These are phyloP conservation scores for Torymus auratus DNA, from an alignment of 2,888 invertebrate species.

Conservation along the genomic window DNA sequence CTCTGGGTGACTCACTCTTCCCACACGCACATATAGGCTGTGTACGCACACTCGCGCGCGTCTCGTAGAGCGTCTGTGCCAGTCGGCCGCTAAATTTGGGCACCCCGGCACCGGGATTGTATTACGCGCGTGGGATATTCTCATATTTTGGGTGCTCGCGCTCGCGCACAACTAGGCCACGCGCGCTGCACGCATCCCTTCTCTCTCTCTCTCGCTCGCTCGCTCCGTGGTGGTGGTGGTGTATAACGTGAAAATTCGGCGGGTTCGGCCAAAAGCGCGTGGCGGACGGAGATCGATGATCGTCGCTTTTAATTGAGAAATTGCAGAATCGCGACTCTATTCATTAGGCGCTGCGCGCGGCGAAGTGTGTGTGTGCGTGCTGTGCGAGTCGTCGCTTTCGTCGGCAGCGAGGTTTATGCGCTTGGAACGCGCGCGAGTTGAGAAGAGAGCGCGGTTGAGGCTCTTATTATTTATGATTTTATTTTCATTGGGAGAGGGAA, in stretches of 20 bases:
- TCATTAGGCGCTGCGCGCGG: neutral
- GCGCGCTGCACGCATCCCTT: neutral
- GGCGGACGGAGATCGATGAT: slow-evolving; percentile 41
- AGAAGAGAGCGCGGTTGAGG: too few relatives aligned
- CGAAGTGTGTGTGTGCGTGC: too few relatives aligned
- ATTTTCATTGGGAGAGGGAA: too few relatives aligned
- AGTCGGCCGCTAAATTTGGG: slow-evolving; percentile 75
- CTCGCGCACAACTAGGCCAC: slow-evolving; percentile 55
- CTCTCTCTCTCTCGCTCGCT: slow-evolving; percentile 16
- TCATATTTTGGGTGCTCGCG: slow-evolving; percentile 59
- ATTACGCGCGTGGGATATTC: slow-evolving; percentile 74
- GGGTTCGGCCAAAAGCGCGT: neutral
- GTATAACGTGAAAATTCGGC: neutral
- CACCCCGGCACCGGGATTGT: slow-evolving; percentile 73
- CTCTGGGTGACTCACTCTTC: too few relatives aligned
- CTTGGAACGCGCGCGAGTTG: too few relatives aligned
- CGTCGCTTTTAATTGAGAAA: slow-evolving; percentile 44
- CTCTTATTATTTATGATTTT: too few relatives aligned
- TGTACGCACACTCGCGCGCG: slow-evolving; percentile 45
- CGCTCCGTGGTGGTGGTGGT: neutral
- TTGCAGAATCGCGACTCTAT: slow-evolving; percentile 39
- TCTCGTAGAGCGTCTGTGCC: slow-evolving; percentile 72
- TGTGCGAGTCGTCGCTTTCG: too few relatives aligned
- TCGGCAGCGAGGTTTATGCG: too few relatives aligned
- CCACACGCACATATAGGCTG: too few relatives aligned